Percentiles rank a stretch among this genome's conserved stretches.
Evolutionary conservation across 2,113 vertebrate species (phyloP).

Genomic region (Crotophaga sulcirostris): DNA sequence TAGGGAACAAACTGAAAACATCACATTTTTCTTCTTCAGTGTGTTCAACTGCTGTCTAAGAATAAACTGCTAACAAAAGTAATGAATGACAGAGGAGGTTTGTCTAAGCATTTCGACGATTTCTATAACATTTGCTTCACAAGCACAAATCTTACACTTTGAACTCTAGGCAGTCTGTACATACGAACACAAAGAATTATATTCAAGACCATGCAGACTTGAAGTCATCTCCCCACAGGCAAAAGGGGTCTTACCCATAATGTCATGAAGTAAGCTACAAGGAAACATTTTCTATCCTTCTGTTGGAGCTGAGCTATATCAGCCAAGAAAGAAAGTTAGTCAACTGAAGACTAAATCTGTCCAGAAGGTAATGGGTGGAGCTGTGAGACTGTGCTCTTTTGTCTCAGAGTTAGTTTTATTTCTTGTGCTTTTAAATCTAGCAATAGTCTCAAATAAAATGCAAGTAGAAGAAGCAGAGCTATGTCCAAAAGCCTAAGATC

Average conservation of each 20-base stretch:
- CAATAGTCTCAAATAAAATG: not conserved
- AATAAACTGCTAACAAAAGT: not conserved
- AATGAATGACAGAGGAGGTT: not conserved
- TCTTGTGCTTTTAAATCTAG: not conserved
- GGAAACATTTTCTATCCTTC: not conserved
- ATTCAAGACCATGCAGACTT: not conserved
- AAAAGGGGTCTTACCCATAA: not conserved
- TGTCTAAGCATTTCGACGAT: not conserved
- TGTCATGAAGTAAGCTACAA: not conserved
- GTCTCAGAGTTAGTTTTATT: not conserved
- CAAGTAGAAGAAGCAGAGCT: not conserved
- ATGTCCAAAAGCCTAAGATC: not conserved
- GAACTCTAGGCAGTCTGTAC: not conserved
- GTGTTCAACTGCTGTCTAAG: not conserved
- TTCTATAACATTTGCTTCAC: not conserved
- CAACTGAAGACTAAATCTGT: not conserved
- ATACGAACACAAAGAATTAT: not conserved
- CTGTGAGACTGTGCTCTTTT: not conserved
- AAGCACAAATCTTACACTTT: not conserved
- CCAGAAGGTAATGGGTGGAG: not conserved
- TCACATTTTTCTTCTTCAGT: not conserved
- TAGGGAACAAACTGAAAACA: not conserved
- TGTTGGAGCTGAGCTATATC: not conserved
- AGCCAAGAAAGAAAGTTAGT: not conserved
- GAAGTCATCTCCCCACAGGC: not conserved